Evolutionary conservation across 2,888 invertebrate species (phyloP).

Genomic region (Cotesia congregata): DNA sequence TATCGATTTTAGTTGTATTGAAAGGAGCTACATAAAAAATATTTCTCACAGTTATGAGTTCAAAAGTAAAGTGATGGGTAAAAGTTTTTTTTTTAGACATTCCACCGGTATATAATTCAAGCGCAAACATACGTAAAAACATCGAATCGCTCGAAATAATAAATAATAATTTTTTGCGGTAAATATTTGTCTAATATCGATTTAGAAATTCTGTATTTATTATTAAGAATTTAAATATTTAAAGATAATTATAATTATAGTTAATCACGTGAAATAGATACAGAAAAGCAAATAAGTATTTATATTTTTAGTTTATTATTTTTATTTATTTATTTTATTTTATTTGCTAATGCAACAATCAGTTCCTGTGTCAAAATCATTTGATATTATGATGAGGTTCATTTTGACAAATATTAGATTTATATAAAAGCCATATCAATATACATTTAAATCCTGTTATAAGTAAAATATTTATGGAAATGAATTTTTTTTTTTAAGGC

Average conservation of each 20-base stretch:
- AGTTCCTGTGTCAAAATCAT: background rate
- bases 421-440: too few species aligned
- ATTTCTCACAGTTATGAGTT: background rate
- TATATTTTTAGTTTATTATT: background rate
- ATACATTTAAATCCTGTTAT: too few species aligned
- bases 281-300: background rate
- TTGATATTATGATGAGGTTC: too few species aligned
- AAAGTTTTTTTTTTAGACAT: background rate
- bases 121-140: background rate
- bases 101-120: background rate
- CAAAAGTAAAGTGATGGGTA: background rate
- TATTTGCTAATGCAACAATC: background rate
- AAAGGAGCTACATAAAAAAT: background rate
- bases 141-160: background rate
- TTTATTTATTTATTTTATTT: too few species aligned
- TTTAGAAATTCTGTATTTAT: constrained; percentile 28
- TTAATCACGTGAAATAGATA: constrained; percentile 28
- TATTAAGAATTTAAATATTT: constrained; percentile 44
- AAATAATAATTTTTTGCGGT: background rate
- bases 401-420: too few species aligned
- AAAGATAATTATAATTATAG: constrained; percentile 38
- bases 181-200: background rate
- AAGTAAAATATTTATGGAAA: too few species aligned
- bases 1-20: constrained; percentile 7
- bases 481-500: too few species aligned